These are phyloP conservation scores for Nyctibius bracteatus DNA, from an alignment of 2,113 vertebrate species.

Conservation along the genomic window DNA sequence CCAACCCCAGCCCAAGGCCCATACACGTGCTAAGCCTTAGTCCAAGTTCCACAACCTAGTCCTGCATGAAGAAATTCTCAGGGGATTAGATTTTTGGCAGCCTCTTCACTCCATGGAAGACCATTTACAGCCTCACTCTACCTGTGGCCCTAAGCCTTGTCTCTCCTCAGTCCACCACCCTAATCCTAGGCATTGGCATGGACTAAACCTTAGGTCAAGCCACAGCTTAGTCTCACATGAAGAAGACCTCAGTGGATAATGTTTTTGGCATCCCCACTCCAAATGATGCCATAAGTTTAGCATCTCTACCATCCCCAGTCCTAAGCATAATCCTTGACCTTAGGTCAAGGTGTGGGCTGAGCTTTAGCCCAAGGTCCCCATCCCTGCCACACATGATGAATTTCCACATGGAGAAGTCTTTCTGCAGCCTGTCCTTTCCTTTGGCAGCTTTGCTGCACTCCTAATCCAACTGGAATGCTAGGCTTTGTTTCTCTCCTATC, in stretches of 20 bases:
- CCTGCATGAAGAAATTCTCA: not conserved
- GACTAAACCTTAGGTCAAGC: not conserved
- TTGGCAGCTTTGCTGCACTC: not conserved
- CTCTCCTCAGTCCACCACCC: not conserved
- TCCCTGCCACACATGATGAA: not conserved
- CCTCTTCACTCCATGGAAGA: not conserved
- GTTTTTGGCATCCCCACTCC: not conserved
- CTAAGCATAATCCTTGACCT: not conserved
- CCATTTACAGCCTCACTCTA: not conserved
- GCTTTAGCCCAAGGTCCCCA: not conserved
- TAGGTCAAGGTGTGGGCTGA: not conserved
- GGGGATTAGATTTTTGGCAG: not conserved
- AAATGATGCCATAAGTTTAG: not conserved
- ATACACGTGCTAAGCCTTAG: not conserved
- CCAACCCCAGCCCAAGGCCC: not conserved
- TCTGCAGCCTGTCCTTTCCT: not conserved
- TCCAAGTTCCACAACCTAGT: not conserved
- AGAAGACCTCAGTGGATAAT: not conserved
- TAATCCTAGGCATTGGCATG: not conserved
- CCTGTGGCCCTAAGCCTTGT: not conserved
- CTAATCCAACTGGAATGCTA: not conserved
- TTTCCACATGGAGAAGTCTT: not conserved
- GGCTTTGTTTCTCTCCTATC: not conserved
- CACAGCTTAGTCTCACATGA: not conserved
- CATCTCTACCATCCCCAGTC: not conserved